Conservation (phyloP, 2,888 invertebrate genomes). For the Pherbina coryleti region DNA sequence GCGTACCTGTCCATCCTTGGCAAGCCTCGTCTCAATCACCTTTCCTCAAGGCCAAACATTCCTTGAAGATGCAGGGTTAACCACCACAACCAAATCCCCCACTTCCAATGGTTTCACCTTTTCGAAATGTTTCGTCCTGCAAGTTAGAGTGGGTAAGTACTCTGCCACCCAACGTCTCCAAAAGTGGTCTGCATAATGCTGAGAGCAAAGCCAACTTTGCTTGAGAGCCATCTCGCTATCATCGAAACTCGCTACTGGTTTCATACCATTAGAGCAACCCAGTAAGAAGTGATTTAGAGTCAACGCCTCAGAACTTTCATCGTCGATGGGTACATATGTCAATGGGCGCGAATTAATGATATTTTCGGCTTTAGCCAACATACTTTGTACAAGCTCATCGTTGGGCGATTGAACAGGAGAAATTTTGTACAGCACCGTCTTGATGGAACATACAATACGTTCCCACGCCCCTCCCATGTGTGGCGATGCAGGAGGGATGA, state of each 20-base stretch:
- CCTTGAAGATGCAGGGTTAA: conserved; percentile 36
- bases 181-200: conserved; percentile 39
- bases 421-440: conserved; percentile 8
- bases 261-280: conserved; percentile 45
- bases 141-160: conserved; percentile 41
- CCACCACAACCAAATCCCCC: conserved; percentile 42
- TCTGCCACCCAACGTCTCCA: conserved; percentile 41
- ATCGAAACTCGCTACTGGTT: conserved; percentile 39
- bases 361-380: conserved; percentile 30
- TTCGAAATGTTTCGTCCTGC: conserved; percentile 43
- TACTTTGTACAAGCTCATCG: conserved; percentile 14
- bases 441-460: conserved; percentile 30
- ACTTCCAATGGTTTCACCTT: conserved; percentile 27
- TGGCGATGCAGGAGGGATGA: conserved; percentile 30
- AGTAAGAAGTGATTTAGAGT: no score
- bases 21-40: conserved; percentile 19
- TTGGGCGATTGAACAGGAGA: neutral
- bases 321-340: conserved; percentile 5
- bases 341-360: conserved; percentile 48
- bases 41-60: conserved; percentile 46
- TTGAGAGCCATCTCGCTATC: conserved; percentile 36
- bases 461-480: conserved; percentile 39
- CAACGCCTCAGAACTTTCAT: conserved; percentile 46
- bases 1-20: conserved; percentile 4
- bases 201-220: conserved; percentile 25